A percentile compares a stretch with the other conserved stretches of the same genome.
Conservation (phyloP, 2,113 vertebrate genomes). For the Notarius lentiginosus region DNA sequence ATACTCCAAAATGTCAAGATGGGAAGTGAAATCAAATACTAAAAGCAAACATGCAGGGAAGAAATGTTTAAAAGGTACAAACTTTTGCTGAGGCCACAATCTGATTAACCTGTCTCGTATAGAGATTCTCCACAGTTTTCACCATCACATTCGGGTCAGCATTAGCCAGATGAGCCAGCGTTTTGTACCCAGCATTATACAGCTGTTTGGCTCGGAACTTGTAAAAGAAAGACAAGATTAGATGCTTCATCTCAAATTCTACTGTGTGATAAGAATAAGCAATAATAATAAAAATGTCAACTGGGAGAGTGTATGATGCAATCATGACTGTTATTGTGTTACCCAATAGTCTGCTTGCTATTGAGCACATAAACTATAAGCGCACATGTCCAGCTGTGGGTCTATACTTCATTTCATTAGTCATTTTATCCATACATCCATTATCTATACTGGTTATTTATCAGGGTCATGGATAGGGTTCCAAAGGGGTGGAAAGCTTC, state of each 20-base stretch:
- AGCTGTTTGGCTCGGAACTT: slow-evolving; percentile 93
- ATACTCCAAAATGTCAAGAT: background rate
- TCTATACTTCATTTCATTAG: background rate
- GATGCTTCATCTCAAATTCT: background rate
- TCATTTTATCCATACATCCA: no score
- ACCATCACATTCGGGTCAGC: slow-evolving; percentile 78
- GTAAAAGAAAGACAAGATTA: slow-evolving; percentile 11
- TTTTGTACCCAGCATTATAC: slow-evolving; percentile 85
- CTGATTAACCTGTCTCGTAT: slow-evolving; percentile 80
- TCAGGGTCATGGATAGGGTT: no score
- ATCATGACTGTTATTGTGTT: background rate
- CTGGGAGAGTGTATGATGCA: background rate
- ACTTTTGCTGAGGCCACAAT: slow-evolving; percentile 92
- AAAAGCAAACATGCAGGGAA: background rate
- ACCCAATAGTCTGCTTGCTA: background rate
- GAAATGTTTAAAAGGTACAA: slow-evolving; percentile 46
- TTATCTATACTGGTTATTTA: no score
- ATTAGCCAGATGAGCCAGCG: slow-evolving; percentile 84
- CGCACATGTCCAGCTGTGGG: background rate
- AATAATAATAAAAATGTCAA: background rate
- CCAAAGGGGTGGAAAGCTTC: no score
- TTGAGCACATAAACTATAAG: background rate
- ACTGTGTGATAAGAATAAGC: background rate
- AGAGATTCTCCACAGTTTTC: slow-evolving; percentile 78
- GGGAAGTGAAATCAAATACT: background rate